Base-by-base conservation (phyloP, 2,888 invertebrate genomes). In the Drosophila pegasa region DNA sequence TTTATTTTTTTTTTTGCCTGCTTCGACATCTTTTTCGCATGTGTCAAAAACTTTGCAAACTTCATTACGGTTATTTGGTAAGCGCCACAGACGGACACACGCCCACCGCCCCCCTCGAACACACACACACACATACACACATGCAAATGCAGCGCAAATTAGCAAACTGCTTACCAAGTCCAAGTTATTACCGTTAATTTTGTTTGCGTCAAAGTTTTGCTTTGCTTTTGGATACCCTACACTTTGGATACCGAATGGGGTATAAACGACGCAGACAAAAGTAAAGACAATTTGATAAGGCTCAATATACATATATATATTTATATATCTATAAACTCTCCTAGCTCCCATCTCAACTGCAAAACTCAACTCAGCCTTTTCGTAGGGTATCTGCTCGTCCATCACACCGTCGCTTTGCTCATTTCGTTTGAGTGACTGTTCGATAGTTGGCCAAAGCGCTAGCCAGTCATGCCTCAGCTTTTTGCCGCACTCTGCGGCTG, bases 101-200 rank as follows among this genome's bases (percentile, higher is more conserved):
- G 27, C n/a, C 47, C 63, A 40, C 35, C 14, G 45, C 50, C 70
- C 20, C 69, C 40, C 67, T 50, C 59, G 31, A 71, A 33, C 71
- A 33, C 25, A 37, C 48, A 50, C 56, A 40, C 57, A 60, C 54
- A 65, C 71, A 48, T 52, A 63, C 64, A 76, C 72, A 79, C 86
- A 80, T 80, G 87, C 77, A 80, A 86, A 80, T 80, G 73, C 65
- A 67, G 75, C 35, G 55, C 50, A 84, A 84, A 57, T 85, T 85
- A 75, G 75, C 67, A 57, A 67, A 64, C 63, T 60, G 85, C 78
- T 75, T 63, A 61, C 70, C 80, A 79, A 80, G 71, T 80, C 72
- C 78, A 84, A 87, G 78, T 84, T 87, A 84, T 82, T 84, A 87
- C 67, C 70, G 87, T 84, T 82, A 87, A 87, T 87, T 82, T 71